Evolutionary conservation across 2,888 invertebrate species (phyloP).

Genomic region (Zygaena filipendulae): DNA sequence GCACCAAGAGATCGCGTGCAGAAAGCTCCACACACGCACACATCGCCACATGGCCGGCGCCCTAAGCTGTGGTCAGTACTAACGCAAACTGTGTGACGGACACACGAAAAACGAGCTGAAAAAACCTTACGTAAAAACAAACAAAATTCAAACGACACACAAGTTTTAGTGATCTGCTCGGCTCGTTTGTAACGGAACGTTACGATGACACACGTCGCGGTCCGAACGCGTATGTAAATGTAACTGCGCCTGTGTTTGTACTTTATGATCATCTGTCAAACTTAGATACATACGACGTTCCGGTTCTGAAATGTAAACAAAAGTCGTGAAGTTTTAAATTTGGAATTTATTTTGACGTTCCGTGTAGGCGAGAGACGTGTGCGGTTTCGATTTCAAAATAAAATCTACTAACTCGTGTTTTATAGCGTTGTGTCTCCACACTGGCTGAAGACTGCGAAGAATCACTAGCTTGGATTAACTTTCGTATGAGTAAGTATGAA

Average conservation of each 20-base stretch:
- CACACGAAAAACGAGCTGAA: slow-evolving; percentile 68
- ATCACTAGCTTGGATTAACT: slow-evolving; percentile 49
- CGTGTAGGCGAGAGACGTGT: slow-evolving; percentile 48
- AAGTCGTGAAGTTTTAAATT: slow-evolving; percentile 37
- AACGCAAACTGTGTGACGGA: slow-evolving; percentile 68
- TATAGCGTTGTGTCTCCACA: too few species aligned
- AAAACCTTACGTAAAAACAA: slow-evolving; percentile 52
- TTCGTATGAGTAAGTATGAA: slow-evolving; percentile 53
- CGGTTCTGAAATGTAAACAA: slow-evolving; percentile 63
- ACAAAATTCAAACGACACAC: slow-evolving; percentile 34
- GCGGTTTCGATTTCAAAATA: too few species aligned
- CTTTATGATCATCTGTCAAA: slow-evolving; percentile 64
- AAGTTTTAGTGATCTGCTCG: too few species aligned
- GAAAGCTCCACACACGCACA: slow-evolving; percentile 66
- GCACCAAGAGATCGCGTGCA: slow-evolving; percentile 62
- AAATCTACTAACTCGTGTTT: too few species aligned
- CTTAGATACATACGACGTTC: slow-evolving; percentile 63
- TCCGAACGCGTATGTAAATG: slow-evolving; percentile 47
- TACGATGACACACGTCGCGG: slow-evolving; percentile 19
- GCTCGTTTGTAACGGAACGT: too few species aligned
- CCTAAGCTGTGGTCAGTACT: slow-evolving; percentile 69
- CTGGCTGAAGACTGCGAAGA: slow-evolving; percentile 35
- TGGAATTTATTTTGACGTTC: slow-evolving; percentile 41
- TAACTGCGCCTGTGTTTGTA: slow-evolving; percentile 49
- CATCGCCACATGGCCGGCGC: slow-evolving; percentile 53